Conservation (phyloP, 2,797 vertebrate species). For the Bucorvus abyssinicus region DNA sequence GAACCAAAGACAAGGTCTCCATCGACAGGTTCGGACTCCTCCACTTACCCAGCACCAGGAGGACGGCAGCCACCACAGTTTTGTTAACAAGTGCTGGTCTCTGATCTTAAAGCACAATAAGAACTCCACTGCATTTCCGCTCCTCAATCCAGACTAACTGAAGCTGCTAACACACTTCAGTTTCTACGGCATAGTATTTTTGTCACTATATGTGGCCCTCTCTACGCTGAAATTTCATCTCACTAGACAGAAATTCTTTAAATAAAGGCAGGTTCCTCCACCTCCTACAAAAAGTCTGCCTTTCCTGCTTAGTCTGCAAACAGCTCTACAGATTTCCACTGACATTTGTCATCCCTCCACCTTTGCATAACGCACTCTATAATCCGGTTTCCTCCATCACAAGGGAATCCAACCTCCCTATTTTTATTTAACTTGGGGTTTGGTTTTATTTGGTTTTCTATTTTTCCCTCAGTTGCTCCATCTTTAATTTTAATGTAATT, state of each 20-base stretch:
- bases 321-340: constrained; percentile 24
- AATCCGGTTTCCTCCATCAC: background rate
- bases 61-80: background rate
- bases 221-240: background rate
- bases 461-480: background rate
- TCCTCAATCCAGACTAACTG: background rate
- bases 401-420: constrained; percentile 12
- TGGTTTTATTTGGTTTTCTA: background rate
- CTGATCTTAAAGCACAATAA: background rate
- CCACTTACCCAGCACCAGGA: background rate
- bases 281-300: constrained; percentile 54
- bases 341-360: constrained; percentile 43
- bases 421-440: background rate
- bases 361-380: background rate
- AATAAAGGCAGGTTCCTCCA: constrained; percentile 50
- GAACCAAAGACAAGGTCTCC: background rate
- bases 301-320: constrained; percentile 4
- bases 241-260: constrained; percentile 50
- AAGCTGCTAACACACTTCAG: background rate
- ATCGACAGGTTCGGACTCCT: background rate
- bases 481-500: background rate
- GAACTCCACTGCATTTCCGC: background rate
- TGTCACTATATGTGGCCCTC: background rate
- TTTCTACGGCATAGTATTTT: background rate
- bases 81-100: background rate